Percentiles rank a stretch among this genome's conserved stretches.
phyloP scores from a whole-genome alignment of 53 echinoderm and acorn worm species.

The Holothuria scabra region DNA sequence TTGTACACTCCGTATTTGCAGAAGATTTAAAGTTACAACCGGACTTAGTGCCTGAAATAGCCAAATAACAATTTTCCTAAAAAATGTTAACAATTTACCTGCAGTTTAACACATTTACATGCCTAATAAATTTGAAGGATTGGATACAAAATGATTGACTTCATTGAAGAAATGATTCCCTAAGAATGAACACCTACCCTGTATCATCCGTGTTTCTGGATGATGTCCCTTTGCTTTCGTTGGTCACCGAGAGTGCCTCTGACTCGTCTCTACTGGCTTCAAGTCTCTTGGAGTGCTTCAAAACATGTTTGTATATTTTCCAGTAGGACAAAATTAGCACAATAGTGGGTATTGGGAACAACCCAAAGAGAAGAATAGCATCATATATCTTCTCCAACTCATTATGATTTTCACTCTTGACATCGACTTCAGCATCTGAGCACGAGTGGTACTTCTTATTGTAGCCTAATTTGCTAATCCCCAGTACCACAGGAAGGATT shows the following conservation, averaged over 20 bases:
- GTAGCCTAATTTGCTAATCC: conserved; percentile 29
- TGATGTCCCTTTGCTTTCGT: conserved; percentile 6
- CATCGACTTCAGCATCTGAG: neutral
- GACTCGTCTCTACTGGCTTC: conserved; percentile 29
- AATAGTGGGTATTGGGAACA: conserved; percentile 29
- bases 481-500: neutral
- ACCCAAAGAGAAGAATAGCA: neutral
- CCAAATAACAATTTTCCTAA: no score
- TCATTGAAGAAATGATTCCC: no score
- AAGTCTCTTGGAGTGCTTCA: conserved; percentile 22
- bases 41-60: no score
- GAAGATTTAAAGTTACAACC: no score
- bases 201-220: conserved; percentile 24
- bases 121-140: no score
- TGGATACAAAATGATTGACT: no score
- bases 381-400: conserved; percentile 38
- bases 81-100: no score
- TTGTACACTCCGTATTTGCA: no score
- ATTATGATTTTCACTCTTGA: neutral
- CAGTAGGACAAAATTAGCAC: conserved; percentile 33
- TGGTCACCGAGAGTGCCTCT: conserved; percentile 36
- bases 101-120: no score
- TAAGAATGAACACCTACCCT: neutral
- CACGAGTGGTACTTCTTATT: conserved; percentile 40
- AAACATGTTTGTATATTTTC: conserved; percentile 50